These are phyloP conservation scores for Hemicentrotus pulcherrimus DNA, from an alignment of 35 echinoderm and acorn worm species.

Conservation along the genomic window DNA sequence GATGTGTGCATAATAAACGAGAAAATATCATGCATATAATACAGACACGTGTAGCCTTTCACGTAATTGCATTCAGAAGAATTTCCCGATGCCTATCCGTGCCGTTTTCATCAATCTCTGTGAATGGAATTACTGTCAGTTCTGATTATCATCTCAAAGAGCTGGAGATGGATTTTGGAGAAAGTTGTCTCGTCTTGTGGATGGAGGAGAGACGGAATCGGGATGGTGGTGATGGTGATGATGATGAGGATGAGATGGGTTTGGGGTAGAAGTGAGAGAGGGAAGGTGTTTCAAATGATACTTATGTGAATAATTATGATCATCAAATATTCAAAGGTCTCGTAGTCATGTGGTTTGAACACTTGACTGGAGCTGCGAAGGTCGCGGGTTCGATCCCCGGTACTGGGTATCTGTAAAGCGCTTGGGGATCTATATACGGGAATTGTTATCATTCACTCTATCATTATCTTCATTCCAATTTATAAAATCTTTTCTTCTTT, in stretches of 20 bases:
- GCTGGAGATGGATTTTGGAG: not conserved
- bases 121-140: constrained; percentile 4
- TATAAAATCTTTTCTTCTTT: too few relatives aligned
- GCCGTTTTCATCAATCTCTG: not conserved
- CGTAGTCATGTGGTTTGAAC: too few relatives aligned
- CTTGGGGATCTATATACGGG: too few relatives aligned
- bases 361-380: too few relatives aligned
- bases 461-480: too few relatives aligned
- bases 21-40: not conserved
- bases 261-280: not conserved
- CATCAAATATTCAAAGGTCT: too few relatives aligned
- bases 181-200: not conserved
- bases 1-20: not conserved
- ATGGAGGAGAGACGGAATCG: not conserved
- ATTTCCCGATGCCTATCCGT: not conserved
- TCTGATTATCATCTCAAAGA: not conserved
- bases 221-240: not conserved
- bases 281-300: not conserved
- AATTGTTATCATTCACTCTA: too few relatives aligned
- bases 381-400: too few relatives aligned
- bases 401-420: too few relatives aligned
- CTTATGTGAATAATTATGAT: too few relatives aligned
- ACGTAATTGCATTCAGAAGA: constrained; percentile 4
- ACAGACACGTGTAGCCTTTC: not conserved
- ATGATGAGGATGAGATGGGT: not conserved